Evolutionary conservation across 2,113 vertebrate genomes (phyloP).

Genomic region (Myotis brandtii): DNA sequence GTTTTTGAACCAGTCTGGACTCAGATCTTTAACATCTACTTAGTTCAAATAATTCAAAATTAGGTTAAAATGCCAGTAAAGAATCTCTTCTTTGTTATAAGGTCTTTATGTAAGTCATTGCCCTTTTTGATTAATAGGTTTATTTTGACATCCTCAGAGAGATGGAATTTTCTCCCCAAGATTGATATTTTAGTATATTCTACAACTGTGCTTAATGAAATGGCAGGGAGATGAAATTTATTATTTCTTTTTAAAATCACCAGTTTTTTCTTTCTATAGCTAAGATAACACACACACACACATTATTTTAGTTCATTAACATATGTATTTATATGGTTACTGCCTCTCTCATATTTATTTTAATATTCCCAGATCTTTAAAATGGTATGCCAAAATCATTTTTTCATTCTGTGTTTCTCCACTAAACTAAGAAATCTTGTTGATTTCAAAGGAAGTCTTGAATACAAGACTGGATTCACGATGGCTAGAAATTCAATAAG

Average conservation of each 20-base stretch:
- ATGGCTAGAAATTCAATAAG: neutral
- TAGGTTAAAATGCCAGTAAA: slow-evolving; percentile 30
- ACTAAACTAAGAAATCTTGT: slow-evolving; percentile 24
- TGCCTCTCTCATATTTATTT: neutral
- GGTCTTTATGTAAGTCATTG: slow-evolving; percentile 12
- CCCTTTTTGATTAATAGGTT: neutral
- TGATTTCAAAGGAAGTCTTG: slow-evolving; percentile 1
- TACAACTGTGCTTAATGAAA: slow-evolving; percentile 5
- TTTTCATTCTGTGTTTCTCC: neutral
- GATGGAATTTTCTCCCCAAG: neutral
- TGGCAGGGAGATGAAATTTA: slow-evolving; percentile 33
- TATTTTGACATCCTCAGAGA: neutral
- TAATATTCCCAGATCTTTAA: slow-evolving; percentile 44
- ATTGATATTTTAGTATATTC: slow-evolving; percentile 36
- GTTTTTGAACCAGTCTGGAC: neutral
- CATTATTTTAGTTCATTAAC: neutral
- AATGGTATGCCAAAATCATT: neutral
- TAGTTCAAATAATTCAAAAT: slow-evolving; percentile 48
- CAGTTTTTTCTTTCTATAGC: neutral
- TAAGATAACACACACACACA: neutral
- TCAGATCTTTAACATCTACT: slow-evolving; percentile 36
- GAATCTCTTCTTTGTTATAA: slow-evolving; percentile 41
- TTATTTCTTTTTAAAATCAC: slow-evolving; percentile 25
- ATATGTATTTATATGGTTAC: neutral
- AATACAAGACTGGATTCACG: slow-evolving; percentile 20